These are phyloP conservation scores for Dipodomys stephensi DNA, from an alignment of 2,113 vertebrate species.

Conservation along the genomic window DNA sequence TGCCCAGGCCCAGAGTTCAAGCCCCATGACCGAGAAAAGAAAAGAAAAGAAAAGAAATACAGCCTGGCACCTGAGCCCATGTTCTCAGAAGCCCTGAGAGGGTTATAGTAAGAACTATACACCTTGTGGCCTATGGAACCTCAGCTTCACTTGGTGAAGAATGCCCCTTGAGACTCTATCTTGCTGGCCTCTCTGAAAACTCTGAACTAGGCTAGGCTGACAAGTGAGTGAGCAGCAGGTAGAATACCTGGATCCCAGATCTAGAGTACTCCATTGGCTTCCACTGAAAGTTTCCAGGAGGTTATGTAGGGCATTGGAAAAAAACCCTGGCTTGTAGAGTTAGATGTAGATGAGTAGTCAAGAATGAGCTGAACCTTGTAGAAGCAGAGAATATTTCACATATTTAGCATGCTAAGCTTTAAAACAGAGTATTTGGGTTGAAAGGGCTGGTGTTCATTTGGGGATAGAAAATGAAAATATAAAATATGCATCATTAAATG, in stretches of 20 bases:
- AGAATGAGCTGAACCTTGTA: neutral
- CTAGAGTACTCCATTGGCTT: neutral
- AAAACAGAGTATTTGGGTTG: neutral
- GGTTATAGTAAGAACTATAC: no score
- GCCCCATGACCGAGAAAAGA: no score
- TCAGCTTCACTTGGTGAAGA: neutral
- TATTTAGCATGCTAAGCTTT: neutral
- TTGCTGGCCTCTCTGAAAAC: neutral
- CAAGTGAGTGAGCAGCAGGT: neutral
- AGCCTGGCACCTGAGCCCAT: accelerated
- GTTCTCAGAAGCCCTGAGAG: neutral
- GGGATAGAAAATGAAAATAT: conserved; percentile 30
- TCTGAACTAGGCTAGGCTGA: neutral
- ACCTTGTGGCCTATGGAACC: neutral
- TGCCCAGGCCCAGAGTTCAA: no score
- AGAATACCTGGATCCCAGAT: neutral
- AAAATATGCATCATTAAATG: neutral
- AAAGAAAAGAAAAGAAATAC: neutral
- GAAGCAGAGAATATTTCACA: neutral
- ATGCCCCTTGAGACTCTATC: neutral
- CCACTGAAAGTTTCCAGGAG: neutral
- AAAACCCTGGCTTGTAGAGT: neutral
- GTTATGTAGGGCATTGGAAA: neutral
- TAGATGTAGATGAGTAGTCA: neutral
- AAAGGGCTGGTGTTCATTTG: neutral